These are phyloP conservation scores for Zelleria hepariella DNA, from an alignment of 2,888 invertebrate species.

Conservation along the genomic window DNA sequence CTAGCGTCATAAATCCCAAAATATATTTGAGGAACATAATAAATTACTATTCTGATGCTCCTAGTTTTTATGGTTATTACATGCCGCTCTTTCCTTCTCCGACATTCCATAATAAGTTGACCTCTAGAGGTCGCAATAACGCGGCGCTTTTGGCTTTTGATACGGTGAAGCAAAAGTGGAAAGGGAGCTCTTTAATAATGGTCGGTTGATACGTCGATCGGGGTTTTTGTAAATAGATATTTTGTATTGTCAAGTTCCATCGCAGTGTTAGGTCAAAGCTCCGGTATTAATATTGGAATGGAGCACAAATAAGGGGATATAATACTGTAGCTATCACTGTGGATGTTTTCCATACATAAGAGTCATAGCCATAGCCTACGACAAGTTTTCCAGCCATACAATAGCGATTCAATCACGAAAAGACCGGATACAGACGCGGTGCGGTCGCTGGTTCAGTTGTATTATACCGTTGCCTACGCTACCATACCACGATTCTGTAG, in stretches of 20 bases:
- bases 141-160: not conserved
- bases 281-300: slow-evolving; percentile 18
- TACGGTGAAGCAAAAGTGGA: not conserved
- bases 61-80: slow-evolving; percentile 1
- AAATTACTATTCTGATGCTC: not conserved
- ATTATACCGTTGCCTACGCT: no score
- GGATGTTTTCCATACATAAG: not conserved
- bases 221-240: slow-evolving; percentile 2
- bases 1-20: not conserved
- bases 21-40: not conserved
- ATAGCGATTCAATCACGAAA: no score
- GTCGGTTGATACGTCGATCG: not conserved
- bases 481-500: no score
- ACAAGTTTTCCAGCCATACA: no score
- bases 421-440: no score
- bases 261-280: slow-evolving; percentile 24
- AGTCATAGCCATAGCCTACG: no score
- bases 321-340: not conserved
- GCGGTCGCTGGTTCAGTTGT: no score
- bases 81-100: slow-evolving; percentile 1
- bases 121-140: not conserved
- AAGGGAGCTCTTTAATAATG: not conserved
- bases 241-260: slow-evolving; percentile 30
- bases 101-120: not conserved
- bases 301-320: not conserved